These are phyloP conservation scores for Popillia japonica DNA, from an alignment of 1,140 invertebrate genomes.

Conservation along the genomic window DNA sequence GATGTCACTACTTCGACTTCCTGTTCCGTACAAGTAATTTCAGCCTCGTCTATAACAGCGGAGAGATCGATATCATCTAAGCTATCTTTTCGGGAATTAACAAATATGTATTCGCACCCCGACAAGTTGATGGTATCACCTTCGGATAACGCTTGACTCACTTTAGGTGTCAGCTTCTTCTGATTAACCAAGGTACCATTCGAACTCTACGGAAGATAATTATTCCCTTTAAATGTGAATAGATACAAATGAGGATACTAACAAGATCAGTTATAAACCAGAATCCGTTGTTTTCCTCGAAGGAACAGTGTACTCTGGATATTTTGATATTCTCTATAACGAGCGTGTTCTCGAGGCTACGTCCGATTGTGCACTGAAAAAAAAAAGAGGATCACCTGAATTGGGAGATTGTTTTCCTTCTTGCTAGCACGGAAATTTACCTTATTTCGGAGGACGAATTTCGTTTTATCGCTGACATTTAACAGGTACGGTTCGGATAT, in stretches of 20 bases:
- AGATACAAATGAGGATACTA: not conserved
- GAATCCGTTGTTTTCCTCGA: not conserved
- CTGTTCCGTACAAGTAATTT: not conserved
- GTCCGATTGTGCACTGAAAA: not conserved
- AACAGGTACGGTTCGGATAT: too few relatives aligned
- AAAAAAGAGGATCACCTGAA: too few relatives aligned
- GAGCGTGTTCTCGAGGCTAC: not conserved
- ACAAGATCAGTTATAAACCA: not conserved
- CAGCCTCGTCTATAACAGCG: not conserved
- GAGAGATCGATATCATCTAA: not conserved
- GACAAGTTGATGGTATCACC: slow-evolving; percentile 5
- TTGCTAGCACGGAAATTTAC: too few relatives aligned
- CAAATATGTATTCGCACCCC: not conserved
- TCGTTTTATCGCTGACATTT: too few relatives aligned
- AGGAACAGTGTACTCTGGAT: not conserved
- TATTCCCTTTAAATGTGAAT: not conserved
- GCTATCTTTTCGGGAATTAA: not conserved
- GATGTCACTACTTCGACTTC: not conserved
- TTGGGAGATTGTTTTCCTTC: too few relatives aligned
- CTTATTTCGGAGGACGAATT: too few relatives aligned
- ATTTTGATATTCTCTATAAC: not conserved
- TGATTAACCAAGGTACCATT: slow-evolving; percentile 38
- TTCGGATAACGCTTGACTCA: slow-evolving; percentile 43
- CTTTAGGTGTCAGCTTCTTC: not conserved
- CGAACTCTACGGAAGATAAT: slow-evolving; percentile 33